Conservation (phyloP, 2,113 vertebrate genomes). For the Quiscalus mexicanus region DNA sequence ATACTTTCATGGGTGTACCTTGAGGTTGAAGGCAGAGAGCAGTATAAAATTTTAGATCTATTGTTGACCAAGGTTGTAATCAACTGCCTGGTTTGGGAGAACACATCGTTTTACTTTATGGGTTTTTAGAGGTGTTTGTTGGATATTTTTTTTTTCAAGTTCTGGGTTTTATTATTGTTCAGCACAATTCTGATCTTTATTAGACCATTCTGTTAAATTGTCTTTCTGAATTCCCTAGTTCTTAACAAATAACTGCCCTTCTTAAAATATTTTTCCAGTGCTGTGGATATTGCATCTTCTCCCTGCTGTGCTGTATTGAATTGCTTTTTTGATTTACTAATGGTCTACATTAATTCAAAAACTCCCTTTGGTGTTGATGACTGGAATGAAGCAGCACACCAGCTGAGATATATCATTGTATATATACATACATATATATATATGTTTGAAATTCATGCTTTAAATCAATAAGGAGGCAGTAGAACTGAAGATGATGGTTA, state of each 20-base stretch:
- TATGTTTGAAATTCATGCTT: not conserved
- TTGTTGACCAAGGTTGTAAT: not conserved
- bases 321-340: conserved; percentile 57
- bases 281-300: conserved; percentile 18
- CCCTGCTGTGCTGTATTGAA: conserved; percentile 34
- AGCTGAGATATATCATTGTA: not conserved
- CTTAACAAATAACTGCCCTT: conserved; percentile 2
- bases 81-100: not conserved
- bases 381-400: not conserved
- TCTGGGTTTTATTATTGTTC: conserved; percentile 1
- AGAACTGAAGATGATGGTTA: not conserved
- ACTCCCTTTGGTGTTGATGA: conserved; percentile 6
- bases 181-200: conserved; percentile 31
- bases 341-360: conserved; percentile 46
- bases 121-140: not conserved
- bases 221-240: conserved; percentile 9
- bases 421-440: not conserved
- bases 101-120: not conserved
- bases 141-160: not conserved
- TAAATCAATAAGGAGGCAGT: not conserved
- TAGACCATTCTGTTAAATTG: conserved; percentile 25
- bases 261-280: conserved; percentile 33
- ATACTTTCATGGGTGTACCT: not conserved
- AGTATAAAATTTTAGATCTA: not conserved
- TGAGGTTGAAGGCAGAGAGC: not conserved